Conservation (phyloP, 2,113 vertebrate genomes). For the Tupaia tana region DNA sequence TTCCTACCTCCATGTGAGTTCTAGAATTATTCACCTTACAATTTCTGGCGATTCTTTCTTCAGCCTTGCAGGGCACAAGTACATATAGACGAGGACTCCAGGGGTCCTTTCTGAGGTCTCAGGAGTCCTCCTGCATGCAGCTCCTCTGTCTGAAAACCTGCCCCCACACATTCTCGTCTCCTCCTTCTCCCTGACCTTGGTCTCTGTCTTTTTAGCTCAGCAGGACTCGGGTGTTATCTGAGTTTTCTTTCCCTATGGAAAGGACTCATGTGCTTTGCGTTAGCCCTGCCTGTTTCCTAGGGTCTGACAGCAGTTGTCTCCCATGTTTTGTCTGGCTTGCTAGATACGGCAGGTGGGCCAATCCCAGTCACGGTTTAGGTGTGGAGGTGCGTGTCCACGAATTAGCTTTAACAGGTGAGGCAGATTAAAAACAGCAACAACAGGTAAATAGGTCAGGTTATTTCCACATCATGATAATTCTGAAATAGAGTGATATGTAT, state of each 20-base stretch:
- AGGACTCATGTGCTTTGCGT: background rate
- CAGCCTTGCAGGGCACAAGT: too few species aligned
- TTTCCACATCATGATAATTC: background rate
- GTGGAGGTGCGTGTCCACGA: background rate
- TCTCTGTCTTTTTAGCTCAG: background rate
- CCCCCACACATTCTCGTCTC: background rate
- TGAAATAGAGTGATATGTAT: background rate
- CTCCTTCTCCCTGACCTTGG: background rate
- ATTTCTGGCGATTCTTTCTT: background rate
- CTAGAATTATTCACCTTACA: background rate
- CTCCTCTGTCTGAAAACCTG: background rate
- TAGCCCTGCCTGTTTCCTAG: background rate
- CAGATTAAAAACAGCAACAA: background rate
- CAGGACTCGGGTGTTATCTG: background rate
- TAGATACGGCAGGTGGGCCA: background rate
- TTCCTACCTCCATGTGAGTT: background rate
- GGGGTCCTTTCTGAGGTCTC: too few species aligned
- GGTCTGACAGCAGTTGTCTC: background rate
- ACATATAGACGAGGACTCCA: background rate
- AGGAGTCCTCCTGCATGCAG: too few species aligned
- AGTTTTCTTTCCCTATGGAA: background rate
- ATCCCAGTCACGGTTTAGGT: too few species aligned
- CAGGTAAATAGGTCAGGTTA: too few species aligned
- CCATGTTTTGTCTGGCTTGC: background rate
- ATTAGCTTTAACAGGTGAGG: background rate